Evolutionary conservation across 2,888 invertebrate genomes (phyloP).

Genomic region (Encarsia formosa): DNA sequence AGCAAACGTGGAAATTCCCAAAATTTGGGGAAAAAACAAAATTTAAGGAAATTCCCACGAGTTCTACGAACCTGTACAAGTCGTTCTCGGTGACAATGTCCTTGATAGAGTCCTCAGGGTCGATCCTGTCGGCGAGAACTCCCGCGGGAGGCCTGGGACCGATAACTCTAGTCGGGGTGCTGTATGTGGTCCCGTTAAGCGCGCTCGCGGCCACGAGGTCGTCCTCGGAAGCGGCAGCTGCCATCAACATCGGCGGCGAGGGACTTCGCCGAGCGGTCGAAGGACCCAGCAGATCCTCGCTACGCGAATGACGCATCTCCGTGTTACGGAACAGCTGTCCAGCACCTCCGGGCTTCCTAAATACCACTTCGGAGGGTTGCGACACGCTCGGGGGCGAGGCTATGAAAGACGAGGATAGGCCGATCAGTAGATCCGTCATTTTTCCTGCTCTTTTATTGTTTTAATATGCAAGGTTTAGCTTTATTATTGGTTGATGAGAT

Average conservation of each 20-base stretch:
- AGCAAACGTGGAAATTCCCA: too few species aligned
- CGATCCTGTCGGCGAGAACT: constrained; percentile 52
- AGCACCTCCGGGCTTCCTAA: constrained; percentile 17
- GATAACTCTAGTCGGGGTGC: neutral
- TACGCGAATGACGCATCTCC: constrained; percentile 47
- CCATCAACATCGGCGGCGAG: constrained; percentile 36
- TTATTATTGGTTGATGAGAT: neutral
- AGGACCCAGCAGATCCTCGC: constrained; percentile 45
- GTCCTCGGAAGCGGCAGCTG: constrained; percentile 44
- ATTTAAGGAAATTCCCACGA: too few species aligned
- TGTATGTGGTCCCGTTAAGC: constrained; percentile 28
- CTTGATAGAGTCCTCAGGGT: constrained; percentile 62
- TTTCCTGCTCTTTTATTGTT: neutral
- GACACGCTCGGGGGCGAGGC: constrained; percentile 12
- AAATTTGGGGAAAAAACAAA: too few species aligned
- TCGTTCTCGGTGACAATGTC: constrained; percentile 63
- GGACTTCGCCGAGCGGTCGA: constrained; percentile 25
- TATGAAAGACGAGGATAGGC: constrained; percentile 12
- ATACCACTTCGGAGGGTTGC: constrained; percentile 17
- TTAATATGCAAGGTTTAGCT: neutral
- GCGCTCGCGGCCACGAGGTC: constrained; percentile 45
- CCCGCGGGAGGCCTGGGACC: constrained; percentile 34
- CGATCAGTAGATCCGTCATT: constrained; percentile 39
- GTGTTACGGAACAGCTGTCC: constrained; percentile 37
- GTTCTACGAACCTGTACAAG: constrained; percentile 55